These are phyloP conservation scores for Ctenopoma kingsleyae DNA, from an alignment of 2,797 vertebrate genomes.

Conservation along the genomic window DNA sequence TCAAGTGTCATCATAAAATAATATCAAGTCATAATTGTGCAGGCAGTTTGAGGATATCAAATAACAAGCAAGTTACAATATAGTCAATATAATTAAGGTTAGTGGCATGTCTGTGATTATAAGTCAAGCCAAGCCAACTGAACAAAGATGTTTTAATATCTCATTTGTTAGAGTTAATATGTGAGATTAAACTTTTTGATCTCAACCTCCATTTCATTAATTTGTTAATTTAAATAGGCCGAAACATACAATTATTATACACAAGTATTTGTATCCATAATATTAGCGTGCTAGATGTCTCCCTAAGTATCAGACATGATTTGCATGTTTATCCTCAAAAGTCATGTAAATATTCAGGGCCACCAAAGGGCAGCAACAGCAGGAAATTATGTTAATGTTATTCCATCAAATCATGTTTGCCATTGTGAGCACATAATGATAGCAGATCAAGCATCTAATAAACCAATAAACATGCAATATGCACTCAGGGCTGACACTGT, in stretches of 20 bases:
- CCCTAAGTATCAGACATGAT: constrained; percentile 10
- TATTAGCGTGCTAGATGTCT: constrained; percentile 16
- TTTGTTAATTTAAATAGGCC: constrained; percentile 32
- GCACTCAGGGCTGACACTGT: background rate
- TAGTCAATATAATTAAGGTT: background rate
- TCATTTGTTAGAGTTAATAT: constrained; percentile 20
- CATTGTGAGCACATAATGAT: constrained; percentile 22
- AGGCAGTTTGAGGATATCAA: constrained; percentile 19
- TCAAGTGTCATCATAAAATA: constrained; percentile 30
- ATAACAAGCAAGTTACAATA: constrained; percentile 4
- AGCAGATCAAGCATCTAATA: constrained; percentile 31
- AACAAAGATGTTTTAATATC: constrained; percentile 19
- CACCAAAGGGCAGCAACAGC: constrained; percentile 34
- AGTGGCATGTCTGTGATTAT: background rate
- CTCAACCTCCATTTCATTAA: constrained; percentile 30
- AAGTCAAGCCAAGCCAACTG: constrained; percentile 9
- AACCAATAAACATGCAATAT: constrained; percentile 28
- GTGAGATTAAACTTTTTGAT: constrained; percentile 14
- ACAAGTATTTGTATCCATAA: constrained; percentile 12
- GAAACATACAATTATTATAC: constrained; percentile 5
- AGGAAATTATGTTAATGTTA: constrained; percentile 36
- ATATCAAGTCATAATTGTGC: constrained; percentile 17
- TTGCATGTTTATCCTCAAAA: constrained; percentile 34
- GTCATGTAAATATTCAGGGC: constrained; percentile 25
- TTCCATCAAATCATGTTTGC: constrained; percentile 32